Evolutionary conservation across 2,113 vertebrate species (phyloP).

Genomic region (Zosterops lateralis): DNA sequence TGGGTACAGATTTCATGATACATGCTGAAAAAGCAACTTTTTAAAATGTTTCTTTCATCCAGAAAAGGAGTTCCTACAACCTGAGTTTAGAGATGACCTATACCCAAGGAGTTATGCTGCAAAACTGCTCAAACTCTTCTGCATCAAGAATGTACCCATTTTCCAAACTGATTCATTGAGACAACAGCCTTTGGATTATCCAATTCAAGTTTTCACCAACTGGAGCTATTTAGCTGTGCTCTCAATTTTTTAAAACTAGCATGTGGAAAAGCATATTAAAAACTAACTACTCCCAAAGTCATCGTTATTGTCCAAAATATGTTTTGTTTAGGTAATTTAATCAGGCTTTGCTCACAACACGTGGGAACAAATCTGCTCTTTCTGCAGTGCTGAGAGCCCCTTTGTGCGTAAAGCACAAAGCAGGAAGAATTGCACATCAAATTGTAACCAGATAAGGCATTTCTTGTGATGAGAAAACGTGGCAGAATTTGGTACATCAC

Average conservation of each 20-base stretch:
- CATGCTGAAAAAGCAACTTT: background rate
- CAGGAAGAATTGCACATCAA: background rate
- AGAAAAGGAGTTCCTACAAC: background rate
- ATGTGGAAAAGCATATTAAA: background rate
- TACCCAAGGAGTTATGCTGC: background rate
- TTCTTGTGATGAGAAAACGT: background rate
- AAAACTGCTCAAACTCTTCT: background rate
- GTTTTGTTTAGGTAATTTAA: background rate
- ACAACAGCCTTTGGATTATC: background rate
- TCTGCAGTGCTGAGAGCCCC: background rate
- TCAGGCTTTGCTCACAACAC: background rate
- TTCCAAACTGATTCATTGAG: background rate
- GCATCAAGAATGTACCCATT: background rate
- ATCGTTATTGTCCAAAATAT: background rate
- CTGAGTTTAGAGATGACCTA: background rate
- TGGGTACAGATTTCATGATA: background rate
- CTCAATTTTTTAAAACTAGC: background rate
- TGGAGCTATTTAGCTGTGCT: background rate
- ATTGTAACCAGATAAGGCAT: background rate
- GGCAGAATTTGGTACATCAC: constrained; percentile 20
- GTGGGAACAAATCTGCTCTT: background rate
- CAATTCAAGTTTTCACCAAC: background rate
- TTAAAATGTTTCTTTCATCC: background rate
- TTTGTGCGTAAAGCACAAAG: background rate
- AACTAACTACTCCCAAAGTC: background rate